Conservation (phyloP, 2,797 vertebrate species). For the Rhinoraja longicauda region DNA sequence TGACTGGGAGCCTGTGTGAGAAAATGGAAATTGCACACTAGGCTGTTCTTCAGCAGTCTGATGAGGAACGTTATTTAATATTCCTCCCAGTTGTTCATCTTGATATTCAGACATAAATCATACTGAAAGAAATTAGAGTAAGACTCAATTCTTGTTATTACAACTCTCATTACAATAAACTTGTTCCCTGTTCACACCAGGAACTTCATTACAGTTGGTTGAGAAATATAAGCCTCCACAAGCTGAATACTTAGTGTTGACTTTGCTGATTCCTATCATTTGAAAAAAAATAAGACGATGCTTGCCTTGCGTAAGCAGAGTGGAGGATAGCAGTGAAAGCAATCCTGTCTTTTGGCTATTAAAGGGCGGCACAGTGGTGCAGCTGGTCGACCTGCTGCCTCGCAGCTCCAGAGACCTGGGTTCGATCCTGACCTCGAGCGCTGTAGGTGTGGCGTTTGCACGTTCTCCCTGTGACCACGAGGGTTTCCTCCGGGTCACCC, state of each 20-base stretch:
- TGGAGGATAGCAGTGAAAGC: neutral
- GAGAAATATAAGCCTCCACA: neutral
- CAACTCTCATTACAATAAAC: conserved; percentile 4
- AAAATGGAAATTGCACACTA: neutral
- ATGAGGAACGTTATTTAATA: conserved; percentile 5
- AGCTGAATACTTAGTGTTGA: neutral
- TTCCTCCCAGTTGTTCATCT: conserved; percentile 23
- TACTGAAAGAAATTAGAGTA: conserved; percentile 28
- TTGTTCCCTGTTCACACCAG: neutral
- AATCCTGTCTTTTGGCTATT: neutral
- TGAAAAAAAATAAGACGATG: neutral
- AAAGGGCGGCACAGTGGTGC: too few relatives aligned
- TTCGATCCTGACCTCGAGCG: too few relatives aligned
- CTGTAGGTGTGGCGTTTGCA: too few relatives aligned
- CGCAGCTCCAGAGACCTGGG: too few relatives aligned
- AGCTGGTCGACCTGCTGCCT: too few relatives aligned
- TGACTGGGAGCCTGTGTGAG: neutral
- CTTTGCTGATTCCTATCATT: neutral
- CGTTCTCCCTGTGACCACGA: too few relatives aligned
- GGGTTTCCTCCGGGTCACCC: too few relatives aligned
- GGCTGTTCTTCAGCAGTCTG: neutral
- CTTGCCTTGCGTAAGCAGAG: neutral
- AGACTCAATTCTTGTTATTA: neutral
- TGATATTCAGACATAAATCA: neutral
- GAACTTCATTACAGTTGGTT: neutral